These are phyloP conservation scores for Cremastobaeus sp. DNA, from an alignment of 2,888 invertebrate genomes.

Conservation along the genomic window DNA sequence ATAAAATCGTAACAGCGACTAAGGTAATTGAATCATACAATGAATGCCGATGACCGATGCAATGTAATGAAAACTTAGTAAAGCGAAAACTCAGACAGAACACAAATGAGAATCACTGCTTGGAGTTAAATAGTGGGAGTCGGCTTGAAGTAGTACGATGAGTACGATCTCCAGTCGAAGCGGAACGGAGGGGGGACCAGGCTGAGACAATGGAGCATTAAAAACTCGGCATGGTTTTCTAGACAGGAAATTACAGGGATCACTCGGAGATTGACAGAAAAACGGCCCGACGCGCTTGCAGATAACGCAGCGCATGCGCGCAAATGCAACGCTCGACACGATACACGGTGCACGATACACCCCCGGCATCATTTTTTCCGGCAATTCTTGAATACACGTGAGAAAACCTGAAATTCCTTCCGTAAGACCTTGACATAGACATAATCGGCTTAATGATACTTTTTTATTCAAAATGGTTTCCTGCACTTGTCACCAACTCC, in stretches of 20 bases:
- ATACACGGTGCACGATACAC: constrained; percentile 65
- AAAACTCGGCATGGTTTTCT: constrained; percentile 76
- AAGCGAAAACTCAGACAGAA: constrained; percentile 29
- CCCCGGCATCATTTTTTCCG: constrained; percentile 62
- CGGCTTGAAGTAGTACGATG: constrained; percentile 68
- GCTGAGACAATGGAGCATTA: constrained; percentile 78
- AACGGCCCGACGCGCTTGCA: constrained; percentile 71
- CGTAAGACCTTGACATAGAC: constrained; percentile 38
- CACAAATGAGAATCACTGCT: constrained; percentile 72
- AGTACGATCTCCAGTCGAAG: constrained; percentile 27
- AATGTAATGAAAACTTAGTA: constrained; percentile 11
- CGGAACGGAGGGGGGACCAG: constrained; percentile 58
- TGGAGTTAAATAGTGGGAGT: constrained; percentile 74
- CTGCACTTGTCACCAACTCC: too few relatives aligned
- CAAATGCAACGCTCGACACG: constrained; percentile 50
- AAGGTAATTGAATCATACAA: constrained; percentile 26
- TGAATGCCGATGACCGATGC: constrained; percentile 8
- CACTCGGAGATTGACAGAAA: constrained; percentile 78
- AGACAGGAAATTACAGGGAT: constrained; percentile 79
- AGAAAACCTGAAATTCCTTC: constrained; percentile 63
- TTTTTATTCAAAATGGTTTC: too few relatives aligned
- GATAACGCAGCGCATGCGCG: constrained; percentile 64
- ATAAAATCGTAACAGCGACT: constrained; percentile 21
- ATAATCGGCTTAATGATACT: too few relatives aligned
- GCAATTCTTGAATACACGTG: constrained; percentile 63